Percentiles rank a stretch among this genome's conserved stretches.
Conservation (phyloP, 2,113 vertebrate species). For the Melanostigma gelatinosum region DNA sequence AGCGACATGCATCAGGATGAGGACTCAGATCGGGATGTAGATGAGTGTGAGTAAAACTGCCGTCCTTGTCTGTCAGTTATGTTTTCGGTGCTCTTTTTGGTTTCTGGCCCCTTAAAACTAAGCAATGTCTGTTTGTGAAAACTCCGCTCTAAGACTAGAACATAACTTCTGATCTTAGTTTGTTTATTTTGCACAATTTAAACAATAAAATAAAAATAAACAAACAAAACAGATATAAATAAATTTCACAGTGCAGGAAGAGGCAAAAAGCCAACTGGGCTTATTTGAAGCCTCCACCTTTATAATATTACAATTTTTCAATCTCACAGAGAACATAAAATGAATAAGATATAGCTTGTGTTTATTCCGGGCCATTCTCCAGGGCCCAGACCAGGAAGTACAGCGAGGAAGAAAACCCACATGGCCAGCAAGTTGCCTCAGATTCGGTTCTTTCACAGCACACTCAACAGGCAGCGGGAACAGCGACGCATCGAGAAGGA, state of each 20-base stretch:
- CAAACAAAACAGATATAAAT: slow-evolving; percentile 70
- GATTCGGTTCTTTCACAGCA: slow-evolving; percentile 85
- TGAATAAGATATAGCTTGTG: too few relatives aligned
- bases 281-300: too few relatives aligned
- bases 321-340: too few relatives aligned
- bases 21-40: slow-evolving; percentile 36
- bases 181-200: too few relatives aligned
- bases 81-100: background rate
- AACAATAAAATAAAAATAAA: background rate
- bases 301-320: too few relatives aligned
- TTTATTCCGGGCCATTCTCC: slow-evolving; percentile 82
- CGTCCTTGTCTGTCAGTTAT: background rate
- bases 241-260: slow-evolving; percentile 63
- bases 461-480: slow-evolving; percentile 91
- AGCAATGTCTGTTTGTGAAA: background rate
- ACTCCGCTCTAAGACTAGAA: background rate
- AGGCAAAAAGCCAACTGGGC: too few relatives aligned
- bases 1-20: slow-evolving; percentile 39
- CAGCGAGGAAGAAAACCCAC: slow-evolving; percentile 47
- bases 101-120: background rate
- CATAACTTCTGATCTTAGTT: background rate
- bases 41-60: slow-evolving; percentile 59
- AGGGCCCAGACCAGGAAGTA: slow-evolving; percentile 69
- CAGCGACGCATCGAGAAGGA: slow-evolving; percentile 93
- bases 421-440: slow-evolving; percentile 39